These are phyloP conservation scores for Trachymyrmex cornetzi DNA, from an alignment of 1,140 invertebrate species.

Conservation along the genomic window DNA sequence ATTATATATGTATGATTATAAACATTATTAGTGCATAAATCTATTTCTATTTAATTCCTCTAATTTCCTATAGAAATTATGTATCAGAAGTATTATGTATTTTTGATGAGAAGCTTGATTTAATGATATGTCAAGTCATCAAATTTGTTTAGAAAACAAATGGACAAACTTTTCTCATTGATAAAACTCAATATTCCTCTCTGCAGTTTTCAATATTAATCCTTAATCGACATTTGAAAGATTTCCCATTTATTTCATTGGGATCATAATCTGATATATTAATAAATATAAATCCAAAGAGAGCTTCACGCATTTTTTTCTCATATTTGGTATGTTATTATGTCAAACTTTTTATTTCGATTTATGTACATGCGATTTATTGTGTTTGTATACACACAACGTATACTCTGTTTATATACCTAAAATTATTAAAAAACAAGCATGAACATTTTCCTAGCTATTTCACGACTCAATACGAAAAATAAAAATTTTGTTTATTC, in stretches of 20 bases:
- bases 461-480: not conserved
- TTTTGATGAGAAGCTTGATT: slow-evolving; percentile 26
- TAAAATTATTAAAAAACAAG: slow-evolving; percentile 6
- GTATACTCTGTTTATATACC: slow-evolving; percentile 18
- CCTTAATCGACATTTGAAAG: not conserved
- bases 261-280: slow-evolving; percentile 16
- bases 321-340: not conserved
- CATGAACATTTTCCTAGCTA: not conserved
- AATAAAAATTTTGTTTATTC: slow-evolving; percentile 5
- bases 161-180: not conserved
- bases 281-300: not conserved
- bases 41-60: not conserved
- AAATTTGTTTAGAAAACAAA: slow-evolving; percentile 5
- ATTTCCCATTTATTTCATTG: not conserved
- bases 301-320: not conserved
- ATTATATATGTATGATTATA: not conserved
- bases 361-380: not conserved
- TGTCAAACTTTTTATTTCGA: slow-evolving; percentile 14
- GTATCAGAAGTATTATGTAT: not conserved
- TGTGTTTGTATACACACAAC: not conserved
- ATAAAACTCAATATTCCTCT: not conserved
- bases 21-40: not conserved
- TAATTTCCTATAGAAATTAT: not conserved
- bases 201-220: not conserved
- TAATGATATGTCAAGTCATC: not conserved